Base-by-base conservation (phyloP, 2,888 invertebrate genomes). In the Anthophora plumipes region DNA sequence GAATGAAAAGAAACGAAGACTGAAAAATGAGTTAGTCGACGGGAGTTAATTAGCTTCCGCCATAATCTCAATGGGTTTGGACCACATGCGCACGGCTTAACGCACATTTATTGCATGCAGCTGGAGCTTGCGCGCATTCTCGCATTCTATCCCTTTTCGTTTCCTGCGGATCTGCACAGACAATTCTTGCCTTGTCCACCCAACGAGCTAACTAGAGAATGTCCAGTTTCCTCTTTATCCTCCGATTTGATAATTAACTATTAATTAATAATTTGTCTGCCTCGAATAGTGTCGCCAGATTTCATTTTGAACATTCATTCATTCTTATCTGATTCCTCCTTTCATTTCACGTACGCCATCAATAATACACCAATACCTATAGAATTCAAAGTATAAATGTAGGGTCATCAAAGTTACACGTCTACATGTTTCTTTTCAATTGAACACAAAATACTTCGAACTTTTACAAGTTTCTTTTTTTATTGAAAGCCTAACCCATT, bases 1-100 rank as follows among this genome's bases (percentile, higher is more conserved):
- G n/a, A n/a, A n/a, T 1, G 43, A 6, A 46, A 31, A 31, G 17
- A 46, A 14, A 25, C 25, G 48, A 48, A 37, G 37, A 9, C 31
- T 17, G 25, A 50, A 63, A 50, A 77, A 57, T 39, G 55, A 31
- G 66, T 66, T 9, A 57, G 31, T 60, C 77, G 64, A 59, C 57
- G 68, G n/a, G 81, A 73, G 88, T 85, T 88, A 89, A 89, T 89
- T 88, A 88, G 84, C 80, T 86, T 83, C 85, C 84, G 80, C 80
- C 79, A 85, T 87, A 89, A 88, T 89, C 85, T 83, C 82, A 55
- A 83, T 86, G 86, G 83, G 85, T 87, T 87, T 76, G 74, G 77
- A 77, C 84, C 84, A 85, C 84, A 85, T 82, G 84, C 79, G 84
- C 81, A 66, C 77, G 75, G 85, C 80, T 85, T 84, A 84, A 83